A percentile compares a stretch with the other conserved stretches of the same genome.
Evolutionary conservation across 92 coral and sea anemone species (phyloP).

Genomic region (Zoanthus sansibaricus): DNA sequence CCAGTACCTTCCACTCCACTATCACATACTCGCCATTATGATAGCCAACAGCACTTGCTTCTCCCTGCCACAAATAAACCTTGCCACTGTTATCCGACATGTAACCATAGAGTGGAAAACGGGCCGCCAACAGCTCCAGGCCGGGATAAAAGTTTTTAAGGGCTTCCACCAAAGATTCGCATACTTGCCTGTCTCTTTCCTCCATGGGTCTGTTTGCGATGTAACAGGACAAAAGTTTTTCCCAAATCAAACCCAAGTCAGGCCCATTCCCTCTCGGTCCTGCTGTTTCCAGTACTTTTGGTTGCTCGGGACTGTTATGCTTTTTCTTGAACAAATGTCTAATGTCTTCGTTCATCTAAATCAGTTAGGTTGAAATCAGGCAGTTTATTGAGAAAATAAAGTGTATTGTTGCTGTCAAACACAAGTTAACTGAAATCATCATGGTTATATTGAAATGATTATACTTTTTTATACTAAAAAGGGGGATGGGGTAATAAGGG

Average conservation of each 20-base stretch:
- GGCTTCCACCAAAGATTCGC: slow-evolving; percentile 20
- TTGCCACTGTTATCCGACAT: slow-evolving; percentile 28
- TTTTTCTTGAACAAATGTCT: slow-evolving; percentile 35
- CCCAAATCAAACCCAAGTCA: slow-evolving; percentile 27
- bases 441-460: too few relatives aligned
- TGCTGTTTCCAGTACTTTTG: slow-evolving; percentile 17
- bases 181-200: slow-evolving; percentile 16
- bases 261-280: slow-evolving; percentile 43
- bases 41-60: slow-evolving; percentile 56
- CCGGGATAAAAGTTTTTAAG: slow-evolving; percentile 26
- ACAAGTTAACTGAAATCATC: not conserved
- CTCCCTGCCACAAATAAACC: slow-evolving; percentile 40
- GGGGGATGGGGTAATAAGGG: too few relatives aligned
- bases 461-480: too few relatives aligned
- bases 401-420: not conserved
- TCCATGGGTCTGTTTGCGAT: slow-evolving; percentile 14
- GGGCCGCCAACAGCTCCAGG: slow-evolving; percentile 11
- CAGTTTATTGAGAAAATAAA: not conserved
- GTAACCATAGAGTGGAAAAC: slow-evolving; percentile 30
- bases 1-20: slow-evolving; percentile 66
- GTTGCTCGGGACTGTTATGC: slow-evolving; percentile 22
- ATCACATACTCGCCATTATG: slow-evolving; percentile 47
- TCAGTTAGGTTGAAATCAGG: not conserved
- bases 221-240: slow-evolving; percentile 22
- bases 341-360: slow-evolving; percentile 38